Conservation (phyloP, 92 coral and sea anemone genomes). For the Porites rus region DNA sequence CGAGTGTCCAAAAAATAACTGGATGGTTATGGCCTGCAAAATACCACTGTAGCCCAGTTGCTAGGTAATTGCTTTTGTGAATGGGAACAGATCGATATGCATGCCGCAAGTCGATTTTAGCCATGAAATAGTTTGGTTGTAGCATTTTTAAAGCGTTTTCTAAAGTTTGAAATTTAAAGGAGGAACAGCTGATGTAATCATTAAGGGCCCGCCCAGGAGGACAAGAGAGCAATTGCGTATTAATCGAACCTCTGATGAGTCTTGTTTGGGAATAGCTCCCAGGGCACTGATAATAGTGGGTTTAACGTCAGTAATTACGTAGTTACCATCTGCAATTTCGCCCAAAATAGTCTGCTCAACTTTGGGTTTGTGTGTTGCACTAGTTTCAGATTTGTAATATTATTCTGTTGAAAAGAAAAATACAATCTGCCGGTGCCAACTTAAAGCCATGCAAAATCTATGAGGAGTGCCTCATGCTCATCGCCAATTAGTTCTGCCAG, state of each 20-base stretch:
- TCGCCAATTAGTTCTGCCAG: slow-evolving; percentile 5
- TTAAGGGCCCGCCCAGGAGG: slow-evolving; percentile 47
- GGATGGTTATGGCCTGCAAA: slow-evolving; percentile 21
- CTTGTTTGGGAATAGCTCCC: slow-evolving; percentile 69
- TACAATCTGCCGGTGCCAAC: background rate
- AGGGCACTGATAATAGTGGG: slow-evolving; percentile 55
- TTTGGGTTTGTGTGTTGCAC: background rate
- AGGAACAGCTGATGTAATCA: slow-evolving; percentile 34
- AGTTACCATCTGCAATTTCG: slow-evolving; percentile 32
- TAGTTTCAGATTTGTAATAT: background rate
- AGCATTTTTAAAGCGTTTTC: slow-evolving; percentile 16
- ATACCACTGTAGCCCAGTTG: slow-evolving; percentile 33
- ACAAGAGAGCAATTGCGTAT: slow-evolving; percentile 55
- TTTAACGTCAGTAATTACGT: slow-evolving; percentile 20
- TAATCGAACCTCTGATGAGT: slow-evolving; percentile 30
- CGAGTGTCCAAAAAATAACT: slow-evolving; percentile 46
- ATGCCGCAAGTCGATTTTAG: slow-evolving; percentile 49
- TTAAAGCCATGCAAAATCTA: background rate
- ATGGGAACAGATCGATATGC: slow-evolving; percentile 53
- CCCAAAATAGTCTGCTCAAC: slow-evolving; percentile 1
- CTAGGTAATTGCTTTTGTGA: slow-evolving; percentile 19
- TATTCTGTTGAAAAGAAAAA: background rate
- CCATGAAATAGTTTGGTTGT: slow-evolving; percentile 37
- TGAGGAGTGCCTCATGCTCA: background rate
- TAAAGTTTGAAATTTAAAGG: slow-evolving; percentile 39